A percentile compares a stretch with the other conserved stretches of the same genome.
These are phyloP conservation scores for Neoarius graeffei DNA, from an alignment of 2,113 vertebrate genomes.

Conservation along the genomic window DNA sequence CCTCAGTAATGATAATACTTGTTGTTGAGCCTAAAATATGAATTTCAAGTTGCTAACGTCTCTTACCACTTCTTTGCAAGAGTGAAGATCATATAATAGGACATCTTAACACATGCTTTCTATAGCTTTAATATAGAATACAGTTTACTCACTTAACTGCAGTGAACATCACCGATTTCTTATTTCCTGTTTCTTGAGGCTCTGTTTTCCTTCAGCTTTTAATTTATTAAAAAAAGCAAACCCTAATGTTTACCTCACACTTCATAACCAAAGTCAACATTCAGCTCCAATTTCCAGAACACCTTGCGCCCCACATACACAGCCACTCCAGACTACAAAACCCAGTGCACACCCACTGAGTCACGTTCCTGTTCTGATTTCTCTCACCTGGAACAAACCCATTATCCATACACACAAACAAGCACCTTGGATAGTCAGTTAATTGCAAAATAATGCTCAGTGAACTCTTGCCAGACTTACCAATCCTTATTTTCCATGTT, in stretches of 20 bases:
- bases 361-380: not conserved
- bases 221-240: not conserved
- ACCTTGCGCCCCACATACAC: not conserved
- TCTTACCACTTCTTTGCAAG: not conserved
- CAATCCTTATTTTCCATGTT: not conserved
- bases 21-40: not conserved
- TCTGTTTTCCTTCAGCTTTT: not conserved
- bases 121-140: not conserved
- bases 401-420: not conserved
- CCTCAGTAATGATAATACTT: not conserved
- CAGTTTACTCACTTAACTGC: not conserved
- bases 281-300: not conserved
- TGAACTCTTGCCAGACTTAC: not conserved
- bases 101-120: not conserved
- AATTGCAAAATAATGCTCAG: not conserved
- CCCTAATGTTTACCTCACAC: too few relatives aligned
- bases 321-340: not conserved
- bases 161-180: not conserved
- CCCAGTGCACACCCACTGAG: not conserved
- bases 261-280: too few relatives aligned
- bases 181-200: not conserved
- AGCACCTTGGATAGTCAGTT: not conserved
- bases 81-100: not conserved
- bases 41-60: not conserved
- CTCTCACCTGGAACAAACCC: too few relatives aligned